These are phyloP conservation scores for Nebria brevicollis DNA, from an alignment of 2,888 invertebrate species.

Conservation along the genomic window DNA sequence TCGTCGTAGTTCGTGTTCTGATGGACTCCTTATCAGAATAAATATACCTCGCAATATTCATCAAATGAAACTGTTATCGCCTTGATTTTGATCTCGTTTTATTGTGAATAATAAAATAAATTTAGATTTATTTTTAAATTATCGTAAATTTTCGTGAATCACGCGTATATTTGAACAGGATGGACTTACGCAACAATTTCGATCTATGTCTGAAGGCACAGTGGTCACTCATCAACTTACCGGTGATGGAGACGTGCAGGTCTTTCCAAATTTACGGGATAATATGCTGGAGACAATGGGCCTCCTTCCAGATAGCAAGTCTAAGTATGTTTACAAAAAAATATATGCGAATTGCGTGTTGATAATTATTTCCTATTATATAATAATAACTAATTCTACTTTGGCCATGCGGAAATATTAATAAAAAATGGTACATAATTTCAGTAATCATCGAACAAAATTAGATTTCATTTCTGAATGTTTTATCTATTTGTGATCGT, in stretches of 20 bases:
- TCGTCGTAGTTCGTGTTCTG: background rate
- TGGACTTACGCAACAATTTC: conserved; percentile 53
- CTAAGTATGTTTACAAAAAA: conserved; percentile 50
- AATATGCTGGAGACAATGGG: conserved; percentile 63
- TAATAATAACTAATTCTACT: background rate
- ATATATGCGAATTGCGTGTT: background rate
- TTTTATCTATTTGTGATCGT: background rate
- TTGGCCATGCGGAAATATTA: background rate
- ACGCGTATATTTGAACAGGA: conserved; percentile 49
- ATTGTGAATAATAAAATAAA: conserved; percentile 31
- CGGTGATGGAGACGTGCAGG: conserved; percentile 55
- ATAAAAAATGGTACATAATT: background rate
- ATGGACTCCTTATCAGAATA: background rate
- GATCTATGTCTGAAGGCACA: conserved; percentile 60
- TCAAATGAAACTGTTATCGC: background rate
- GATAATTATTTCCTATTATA: background rate
- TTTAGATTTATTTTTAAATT: conserved; percentile 35
- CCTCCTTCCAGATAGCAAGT: conserved; percentile 55
- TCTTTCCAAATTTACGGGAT: conserved; percentile 63
- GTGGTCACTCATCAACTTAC: conserved; percentile 43
- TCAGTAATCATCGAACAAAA: background rate
- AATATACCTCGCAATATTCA: background rate
- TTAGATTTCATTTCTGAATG: background rate
- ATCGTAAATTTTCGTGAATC: background rate
- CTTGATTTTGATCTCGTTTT: conserved; percentile 13